phyloP scores from a whole-genome alignment of 2,888 invertebrate species.

The Drosophila lacicola region DNA sequence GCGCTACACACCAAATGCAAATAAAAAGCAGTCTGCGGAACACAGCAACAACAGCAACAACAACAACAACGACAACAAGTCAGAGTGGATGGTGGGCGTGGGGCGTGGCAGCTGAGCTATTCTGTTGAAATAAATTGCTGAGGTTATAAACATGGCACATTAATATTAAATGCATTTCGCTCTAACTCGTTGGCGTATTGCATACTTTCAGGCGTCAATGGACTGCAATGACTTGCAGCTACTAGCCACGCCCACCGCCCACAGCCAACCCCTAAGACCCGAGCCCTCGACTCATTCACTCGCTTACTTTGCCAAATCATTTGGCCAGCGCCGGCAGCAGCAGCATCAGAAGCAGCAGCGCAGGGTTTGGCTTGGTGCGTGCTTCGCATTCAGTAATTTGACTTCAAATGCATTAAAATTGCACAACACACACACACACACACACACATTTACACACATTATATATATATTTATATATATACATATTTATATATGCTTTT shows the following conservation, averaged over 20 bases:
- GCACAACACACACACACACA: constrained; percentile 41
- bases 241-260: constrained; percentile 1
- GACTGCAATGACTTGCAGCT: constrained; percentile 76
- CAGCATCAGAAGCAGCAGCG: constrained; percentile 46
- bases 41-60: constrained; percentile 10
- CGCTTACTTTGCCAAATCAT: constrained; percentile 60
- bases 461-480: background rate
- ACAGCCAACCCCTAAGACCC: no score
- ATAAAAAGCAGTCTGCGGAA: constrained; percentile 22
- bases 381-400: constrained; percentile 77
- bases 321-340: constrained; percentile 38
- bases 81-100: constrained; percentile 4
- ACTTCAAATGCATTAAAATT: constrained; percentile 79
- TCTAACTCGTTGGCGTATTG: constrained; percentile 47
- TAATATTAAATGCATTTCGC: constrained; percentile 81
- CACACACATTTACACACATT: background rate
- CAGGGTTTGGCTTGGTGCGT: constrained; percentile 67
- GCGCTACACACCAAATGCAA: constrained; percentile 21
- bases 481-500: constrained; percentile 4
- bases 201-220: constrained; percentile 79
- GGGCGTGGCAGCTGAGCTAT: constrained; percentile 11
- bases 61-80: constrained; percentile 10
- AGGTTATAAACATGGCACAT: constrained; percentile 77
- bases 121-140: constrained; percentile 76
- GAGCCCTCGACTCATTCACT: background rate